These are phyloP conservation scores for Plotosus lineatus DNA, from an alignment of 2,113 vertebrate genomes.

Conservation along the genomic window DNA sequence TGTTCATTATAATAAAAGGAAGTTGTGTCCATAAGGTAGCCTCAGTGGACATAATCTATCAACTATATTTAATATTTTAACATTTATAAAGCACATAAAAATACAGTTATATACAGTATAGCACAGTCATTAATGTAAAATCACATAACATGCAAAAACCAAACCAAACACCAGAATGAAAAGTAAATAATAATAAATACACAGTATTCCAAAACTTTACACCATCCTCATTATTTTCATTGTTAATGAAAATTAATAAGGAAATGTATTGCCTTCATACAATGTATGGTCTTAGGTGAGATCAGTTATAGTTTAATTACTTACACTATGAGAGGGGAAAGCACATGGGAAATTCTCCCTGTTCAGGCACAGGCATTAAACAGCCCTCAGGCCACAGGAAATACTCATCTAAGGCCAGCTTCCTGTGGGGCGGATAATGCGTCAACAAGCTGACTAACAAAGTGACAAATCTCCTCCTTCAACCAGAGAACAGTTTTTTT, in stretches of 20 bases:
- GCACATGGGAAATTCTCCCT: constrained; percentile 23
- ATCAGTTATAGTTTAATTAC: neutral
- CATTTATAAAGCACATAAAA: neutral
- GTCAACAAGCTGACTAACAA: constrained; percentile 4
- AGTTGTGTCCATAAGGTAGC: neutral
- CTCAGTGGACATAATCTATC: neutral
- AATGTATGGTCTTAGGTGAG: neutral
- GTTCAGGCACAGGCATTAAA: constrained; percentile 41
- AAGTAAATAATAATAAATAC: too few species aligned
- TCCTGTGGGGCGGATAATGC: constrained; percentile 51
- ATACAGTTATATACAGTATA: neutral
- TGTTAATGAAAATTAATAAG: neutral
- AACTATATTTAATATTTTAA: neutral
- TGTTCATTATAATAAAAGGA: neutral
- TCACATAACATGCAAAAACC: too few species aligned
- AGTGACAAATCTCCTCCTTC: neutral
- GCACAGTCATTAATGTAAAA: too few species aligned
- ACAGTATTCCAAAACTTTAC: too few species aligned
- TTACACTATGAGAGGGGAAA: neutral
- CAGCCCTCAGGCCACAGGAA: constrained; percentile 53
- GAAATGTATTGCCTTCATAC: neutral
- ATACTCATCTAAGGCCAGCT: constrained; percentile 57
- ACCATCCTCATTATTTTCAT: neutral
- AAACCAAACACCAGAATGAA: too few species aligned
- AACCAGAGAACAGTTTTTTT: neutral